These are phyloP conservation scores for Aphelenchoides fujianensis DNA, from an alignment of 1,140 invertebrate genomes.

Conservation along the genomic window DNA sequence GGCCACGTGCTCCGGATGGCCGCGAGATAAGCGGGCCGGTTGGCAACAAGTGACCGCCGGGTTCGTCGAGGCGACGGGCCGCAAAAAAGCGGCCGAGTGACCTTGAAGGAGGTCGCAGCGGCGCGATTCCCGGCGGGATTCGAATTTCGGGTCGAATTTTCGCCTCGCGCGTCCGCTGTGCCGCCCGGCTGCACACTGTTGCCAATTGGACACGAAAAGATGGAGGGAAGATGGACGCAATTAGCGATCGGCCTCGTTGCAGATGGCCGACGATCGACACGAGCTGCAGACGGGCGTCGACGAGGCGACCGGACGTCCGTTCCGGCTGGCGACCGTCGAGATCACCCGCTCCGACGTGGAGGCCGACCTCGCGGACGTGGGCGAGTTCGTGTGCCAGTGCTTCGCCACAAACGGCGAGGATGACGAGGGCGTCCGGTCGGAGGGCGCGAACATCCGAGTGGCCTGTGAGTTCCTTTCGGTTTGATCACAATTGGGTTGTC, in stretches of 20 bases:
- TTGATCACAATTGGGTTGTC: constrained; percentile 15
- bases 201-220: constrained; percentile 1
- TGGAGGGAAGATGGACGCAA: constrained; percentile 17
- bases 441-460: constrained; percentile 48
- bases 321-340: constrained; percentile 61
- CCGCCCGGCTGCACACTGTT: not conserved
- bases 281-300: constrained; percentile 48
- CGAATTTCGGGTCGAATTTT: constrained; percentile 31
- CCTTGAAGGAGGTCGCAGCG: no score
- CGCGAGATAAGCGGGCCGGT: constrained; percentile 11
- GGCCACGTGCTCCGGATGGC: constrained; percentile 19
- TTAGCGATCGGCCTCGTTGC: constrained; percentile 34
- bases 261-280: constrained; percentile 48
- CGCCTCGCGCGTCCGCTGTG: not conserved
- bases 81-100: no score
- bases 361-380: constrained; percentile 40
- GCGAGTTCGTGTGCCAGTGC: constrained; percentile 55
- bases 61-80: no score
- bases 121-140: no score
- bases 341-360: constrained; percentile 63
- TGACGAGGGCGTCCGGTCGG: constrained; percentile 44
- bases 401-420: constrained; percentile 39
- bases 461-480: constrained; percentile 52
- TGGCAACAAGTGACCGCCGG: constrained; percentile 25
- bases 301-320: constrained; percentile 52